Conservation (phyloP, 2,797 vertebrate species). For the Lepus oiostolus region DNA sequence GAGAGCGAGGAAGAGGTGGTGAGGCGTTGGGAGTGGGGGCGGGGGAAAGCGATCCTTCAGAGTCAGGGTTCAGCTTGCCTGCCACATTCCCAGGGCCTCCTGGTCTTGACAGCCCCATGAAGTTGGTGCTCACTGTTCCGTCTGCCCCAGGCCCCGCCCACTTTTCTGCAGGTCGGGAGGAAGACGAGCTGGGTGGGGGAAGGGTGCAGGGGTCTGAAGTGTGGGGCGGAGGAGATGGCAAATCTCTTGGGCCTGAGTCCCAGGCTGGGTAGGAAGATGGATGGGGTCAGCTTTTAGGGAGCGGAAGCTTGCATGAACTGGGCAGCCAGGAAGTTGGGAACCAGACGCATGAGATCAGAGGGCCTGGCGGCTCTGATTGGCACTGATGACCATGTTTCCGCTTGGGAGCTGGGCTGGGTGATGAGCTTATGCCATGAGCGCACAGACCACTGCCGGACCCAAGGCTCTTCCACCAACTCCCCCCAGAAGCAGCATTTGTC, state of each 20-base stretch:
- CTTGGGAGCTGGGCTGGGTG: not conserved
- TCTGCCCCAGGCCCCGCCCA: not conserved
- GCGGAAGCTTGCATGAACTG: not conserved
- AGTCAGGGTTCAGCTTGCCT: conserved; percentile 41
- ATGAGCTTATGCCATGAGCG: not conserved
- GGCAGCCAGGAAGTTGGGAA: not conserved
- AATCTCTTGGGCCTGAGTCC: not conserved
- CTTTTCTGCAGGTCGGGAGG: not conserved
- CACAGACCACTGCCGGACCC: not conserved
- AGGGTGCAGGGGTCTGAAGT: not conserved
- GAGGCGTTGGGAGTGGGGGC: conserved; percentile 47
- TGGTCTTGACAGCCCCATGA: not conserved
- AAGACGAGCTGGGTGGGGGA: not conserved
- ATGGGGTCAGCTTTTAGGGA: not conserved
- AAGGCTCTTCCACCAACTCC: not conserved
- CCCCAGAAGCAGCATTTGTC: not conserved
- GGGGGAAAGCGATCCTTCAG: conserved; percentile 56
- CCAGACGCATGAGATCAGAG: not conserved
- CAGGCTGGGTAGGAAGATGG: not conserved
- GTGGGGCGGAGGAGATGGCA: not conserved
- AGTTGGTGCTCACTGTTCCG: not conserved
- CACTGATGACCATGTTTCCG: not conserved
- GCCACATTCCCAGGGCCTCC: not conserved
- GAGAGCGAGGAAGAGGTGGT: conserved; percentile 70
- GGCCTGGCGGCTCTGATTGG: not conserved